Conservation (phyloP, 2,797 vertebrate genomes). For the Antennarius maculatus region DNA sequence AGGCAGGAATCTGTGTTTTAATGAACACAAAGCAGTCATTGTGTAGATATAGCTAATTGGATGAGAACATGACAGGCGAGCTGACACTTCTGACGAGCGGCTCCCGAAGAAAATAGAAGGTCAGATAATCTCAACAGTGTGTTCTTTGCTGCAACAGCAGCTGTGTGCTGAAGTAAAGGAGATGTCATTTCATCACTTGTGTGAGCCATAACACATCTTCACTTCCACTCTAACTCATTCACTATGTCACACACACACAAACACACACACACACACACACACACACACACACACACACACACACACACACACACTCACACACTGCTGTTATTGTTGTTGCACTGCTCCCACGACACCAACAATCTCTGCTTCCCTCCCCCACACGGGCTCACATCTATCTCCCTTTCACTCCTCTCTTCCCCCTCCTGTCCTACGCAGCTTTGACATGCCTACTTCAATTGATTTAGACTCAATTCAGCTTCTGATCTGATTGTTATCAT, state of each 20-base stretch:
- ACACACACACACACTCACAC: conserved; percentile 64
- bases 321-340: conserved; percentile 87
- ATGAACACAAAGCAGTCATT: conserved; percentile 58
- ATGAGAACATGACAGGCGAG: conserved; percentile 69
- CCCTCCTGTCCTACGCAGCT: conserved; percentile 75
- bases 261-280: conserved; percentile 77
- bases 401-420: conserved; percentile 74
- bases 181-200: conserved; percentile 88
- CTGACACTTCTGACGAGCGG: conserved; percentile 68
- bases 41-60: conserved; percentile 62
- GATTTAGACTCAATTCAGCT: conserved; percentile 81
- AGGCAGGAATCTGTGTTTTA: conserved; percentile 40
- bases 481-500: conserved; percentile 81
- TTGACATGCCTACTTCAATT: conserved; percentile 79
- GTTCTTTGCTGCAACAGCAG: conserved; percentile 80
- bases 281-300: conserved; percentile 67
- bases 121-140: conserved; percentile 79
- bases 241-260: conserved; percentile 63
- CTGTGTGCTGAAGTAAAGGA: conserved; percentile 81
- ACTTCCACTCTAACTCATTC: conserved; percentile 77
- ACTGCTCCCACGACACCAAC: conserved; percentile 85
- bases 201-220: conserved; percentile 80
- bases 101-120: conserved; percentile 70
- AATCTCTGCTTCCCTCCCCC: conserved; percentile 83
- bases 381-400: conserved; percentile 77